Base-by-base conservation (phyloP, 2,888 invertebrate species). In the Drosophila koepferae region DNA sequence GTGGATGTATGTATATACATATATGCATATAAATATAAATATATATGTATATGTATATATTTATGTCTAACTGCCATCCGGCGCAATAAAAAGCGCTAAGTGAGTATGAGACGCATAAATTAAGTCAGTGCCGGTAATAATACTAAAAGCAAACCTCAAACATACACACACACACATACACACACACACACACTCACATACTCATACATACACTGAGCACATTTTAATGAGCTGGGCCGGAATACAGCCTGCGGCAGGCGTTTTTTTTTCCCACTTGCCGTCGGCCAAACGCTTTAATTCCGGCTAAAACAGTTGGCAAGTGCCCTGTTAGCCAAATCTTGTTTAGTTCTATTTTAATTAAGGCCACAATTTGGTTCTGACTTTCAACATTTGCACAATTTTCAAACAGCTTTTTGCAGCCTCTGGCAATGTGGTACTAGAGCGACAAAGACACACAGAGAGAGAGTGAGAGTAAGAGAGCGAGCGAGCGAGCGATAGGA, bases 221-320 rank as follows among this genome's bases (percentile, higher is more conserved):
- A 81, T 80, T 86, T 84, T 78, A 89, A 84, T 89, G 84, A 72
- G 61, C 69, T 51, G 70, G 18, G 51, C 55, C 62, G 43, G 64
- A 28, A 65, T 53, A 74, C 56, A 46, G 51, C 53, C 59, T 54
- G 72, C 16, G 54, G 64, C 49, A 49, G 16, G 23, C 8, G 34
- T 36, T 53, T 63, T 36, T 53, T 63, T 46, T 48, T 14, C 12
- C 7, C 49, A 18, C 2, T 36, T 55, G 41, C 41, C 49, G 34
- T 44, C 18, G 40, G 51, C 41, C 34, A 44, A 23, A 20, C 64
- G 67, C 36, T 70, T 81, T 70, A 54, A 70, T 58, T 59, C 60
- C 41, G 64, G 66, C 58, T 48, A 63, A 58, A 54, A 16, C 34
- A 20, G 53, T 63, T 60, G 53, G 54, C 59, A 18, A 23, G 44